Base-by-base conservation (phyloP, 2,888 invertebrate genomes). In the Dione vanillae region DNA sequence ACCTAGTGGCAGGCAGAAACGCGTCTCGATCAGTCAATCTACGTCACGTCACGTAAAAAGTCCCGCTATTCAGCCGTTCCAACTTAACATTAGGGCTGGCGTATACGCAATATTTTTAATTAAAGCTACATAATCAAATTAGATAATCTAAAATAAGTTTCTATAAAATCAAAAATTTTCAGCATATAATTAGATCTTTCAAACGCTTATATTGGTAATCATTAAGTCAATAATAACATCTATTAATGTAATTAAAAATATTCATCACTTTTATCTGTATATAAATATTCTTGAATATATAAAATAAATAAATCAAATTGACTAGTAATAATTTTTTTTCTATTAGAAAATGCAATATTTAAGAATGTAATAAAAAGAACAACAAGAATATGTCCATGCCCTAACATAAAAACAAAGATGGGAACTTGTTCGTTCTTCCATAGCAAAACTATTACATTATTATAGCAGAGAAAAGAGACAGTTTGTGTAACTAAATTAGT, bases 381-480 rank as follows among this genome's bases (percentile, higher is more conserved):
- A 11, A 35, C 14, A 12, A 52, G 52, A 10, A 52, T 59, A 59
- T 74, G 65, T 40, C 37, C 69, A 37, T 47, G 64, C 59, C 74
- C 69, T 75, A 67, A 72, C 65, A 68, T 73, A 71, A 47, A 70
- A 77, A 80, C 80, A 80, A 80, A 78, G 78, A 76, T 79, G 79
- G 77, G 79, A 80, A 78, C 71, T 43, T 58, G 72, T 47, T 71
- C 71, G 74, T 68, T 77, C 76, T 77, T 78, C 67, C 69, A 58
- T 71, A 69, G 56, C 75, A 71, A 73, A 70, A 75, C 75, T 70
- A 76, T 78, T 77, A 79, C 73, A 72, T 74, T 73, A 76, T 77
- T 81, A 78, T 77, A 70, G 74, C 75, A 77, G 82, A 79, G 84
- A 85, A 86, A 84, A 85, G 82, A 84, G 83, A 85, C 82, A 80